Base-by-base conservation (phyloP, 2,888 invertebrate species). In the Aradus depressus region DNA sequence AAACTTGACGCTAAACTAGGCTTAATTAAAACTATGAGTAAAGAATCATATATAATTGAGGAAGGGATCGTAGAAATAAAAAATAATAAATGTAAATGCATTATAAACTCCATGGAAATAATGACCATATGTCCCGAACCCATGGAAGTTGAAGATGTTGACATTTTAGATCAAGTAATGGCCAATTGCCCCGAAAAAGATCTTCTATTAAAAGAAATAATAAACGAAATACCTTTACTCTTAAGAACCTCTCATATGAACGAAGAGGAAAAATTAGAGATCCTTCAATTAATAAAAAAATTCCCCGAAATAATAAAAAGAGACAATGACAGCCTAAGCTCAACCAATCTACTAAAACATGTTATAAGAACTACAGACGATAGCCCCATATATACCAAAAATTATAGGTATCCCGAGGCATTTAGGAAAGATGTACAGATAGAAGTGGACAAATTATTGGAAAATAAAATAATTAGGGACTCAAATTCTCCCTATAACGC, bases 371-470 rank as follows among this genome's bases (percentile, higher is more conserved):
- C 63, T 1, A 59, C 53, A 1, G 58, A 60, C 2, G 44, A 59
- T 6, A 53, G 56, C 5, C 66, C 65, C 0, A 60, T 66, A 3
- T 62, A 60, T 39, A 53, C 62, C 0, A 65, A 65, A 60, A 58
- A 60, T 3, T 67, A 67, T 52, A 55, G 66, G 8, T 66, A 66
- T 48, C 67, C 67, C 0, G 59, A 63, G 21, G 55, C 61, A 16
- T 62, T 66, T 57, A 58, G 63, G 49, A 25, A 44, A n/a, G 66
- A 65, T 55, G 64, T 67, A 1, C 58, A 65, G 3, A 58, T 43
- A 6, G 64, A 67, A 57, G 60, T 67, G 0, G 21, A 58, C 2
- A 60, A 64, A 58, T 55, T 67, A 38, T 38, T 65, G 10, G 41
- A 61, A 6, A 42, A 64, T 45, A 52, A 51, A 1, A 64, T 66